Percentiles rank a stretch among this genome's conserved stretches.
phyloP scores from a whole-genome alignment of 2,797 vertebrate genomes.

The Loris lydekkerianus region DNA sequence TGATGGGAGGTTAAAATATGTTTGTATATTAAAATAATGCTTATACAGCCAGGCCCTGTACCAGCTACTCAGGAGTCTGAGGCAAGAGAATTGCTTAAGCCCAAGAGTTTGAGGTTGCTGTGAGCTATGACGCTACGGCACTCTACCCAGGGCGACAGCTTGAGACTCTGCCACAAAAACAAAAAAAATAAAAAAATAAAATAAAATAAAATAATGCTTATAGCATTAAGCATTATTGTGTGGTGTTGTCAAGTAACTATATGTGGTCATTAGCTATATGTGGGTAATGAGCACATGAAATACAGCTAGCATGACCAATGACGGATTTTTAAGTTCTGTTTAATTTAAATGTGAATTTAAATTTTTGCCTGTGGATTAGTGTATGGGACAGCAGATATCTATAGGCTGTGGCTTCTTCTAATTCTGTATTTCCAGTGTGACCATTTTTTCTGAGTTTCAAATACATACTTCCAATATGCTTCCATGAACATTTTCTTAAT shows the following conservation, averaged over 20 bases:
- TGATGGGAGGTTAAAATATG: too few relatives aligned
- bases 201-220: too few relatives aligned
- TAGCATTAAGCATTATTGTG: not conserved
- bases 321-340: not conserved
- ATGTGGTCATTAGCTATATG: not conserved
- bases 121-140: too few relatives aligned
- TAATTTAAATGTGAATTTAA: conserved; percentile 63
- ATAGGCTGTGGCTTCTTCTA: conserved; percentile 15
- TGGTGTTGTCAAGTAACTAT: not conserved
- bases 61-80: too few relatives aligned
- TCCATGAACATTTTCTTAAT: not conserved
- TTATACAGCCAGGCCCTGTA: too few relatives aligned
- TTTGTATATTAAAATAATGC: too few relatives aligned
- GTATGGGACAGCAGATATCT: not conserved
- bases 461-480: not conserved
- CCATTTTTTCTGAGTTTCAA: conserved; percentile 48
- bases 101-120: too few relatives aligned
- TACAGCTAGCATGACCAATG: not conserved
- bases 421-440: conserved; percentile 10
- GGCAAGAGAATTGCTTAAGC: too few relatives aligned
- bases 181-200: too few relatives aligned
- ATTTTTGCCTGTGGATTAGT: not conserved
- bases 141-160: too few relatives aligned
- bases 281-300: not conserved
- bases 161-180: too few relatives aligned